These are phyloP conservation scores for Sanderia malayensis DNA, from an alignment of 30 jellyfish, hydroid and myxozoan genomes.

Conservation along the genomic window DNA sequence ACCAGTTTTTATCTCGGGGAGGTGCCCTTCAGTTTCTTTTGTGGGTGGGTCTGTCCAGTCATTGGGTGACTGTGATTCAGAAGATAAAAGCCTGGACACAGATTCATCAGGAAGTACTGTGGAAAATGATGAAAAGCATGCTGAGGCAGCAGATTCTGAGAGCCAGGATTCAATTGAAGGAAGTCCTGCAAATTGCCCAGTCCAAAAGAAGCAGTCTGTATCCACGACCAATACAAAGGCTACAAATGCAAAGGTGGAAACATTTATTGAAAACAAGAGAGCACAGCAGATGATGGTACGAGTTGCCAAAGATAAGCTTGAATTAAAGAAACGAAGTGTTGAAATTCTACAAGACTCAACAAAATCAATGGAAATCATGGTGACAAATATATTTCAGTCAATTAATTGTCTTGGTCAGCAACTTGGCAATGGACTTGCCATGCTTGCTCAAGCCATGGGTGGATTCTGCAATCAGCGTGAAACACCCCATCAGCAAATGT, in stretches of 20 bases:
- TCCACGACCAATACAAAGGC: background rate
- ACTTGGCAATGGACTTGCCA: conserved; percentile 18
- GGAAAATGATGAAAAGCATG: no score
- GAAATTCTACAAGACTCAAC: conserved; percentile 8
- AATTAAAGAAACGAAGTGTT: background rate
- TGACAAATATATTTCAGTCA: background rate
- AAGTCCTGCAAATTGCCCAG: background rate
- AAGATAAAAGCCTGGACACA: background rate
- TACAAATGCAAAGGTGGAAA: background rate
- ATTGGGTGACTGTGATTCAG: background rate
- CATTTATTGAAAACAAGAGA: no score
- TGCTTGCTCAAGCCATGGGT: conserved; percentile 12
- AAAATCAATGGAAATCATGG: background rate
- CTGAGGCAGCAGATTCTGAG: background rate
- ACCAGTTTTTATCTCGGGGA: background rate
- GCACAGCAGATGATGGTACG: conserved; percentile 1
- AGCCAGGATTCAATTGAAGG: background rate
- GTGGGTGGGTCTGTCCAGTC: background rate
- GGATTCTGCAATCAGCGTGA: no score
- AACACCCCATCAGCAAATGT: no score
- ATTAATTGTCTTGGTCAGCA: conserved; percentile 5
- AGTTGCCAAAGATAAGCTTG: conserved; percentile 29
- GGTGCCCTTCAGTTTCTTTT: background rate
- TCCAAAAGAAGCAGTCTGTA: background rate
- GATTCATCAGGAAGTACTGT: no score